phyloP scores from a whole-genome alignment of 2,888 invertebrate species.

The Anarsia innoxiella region DNA sequence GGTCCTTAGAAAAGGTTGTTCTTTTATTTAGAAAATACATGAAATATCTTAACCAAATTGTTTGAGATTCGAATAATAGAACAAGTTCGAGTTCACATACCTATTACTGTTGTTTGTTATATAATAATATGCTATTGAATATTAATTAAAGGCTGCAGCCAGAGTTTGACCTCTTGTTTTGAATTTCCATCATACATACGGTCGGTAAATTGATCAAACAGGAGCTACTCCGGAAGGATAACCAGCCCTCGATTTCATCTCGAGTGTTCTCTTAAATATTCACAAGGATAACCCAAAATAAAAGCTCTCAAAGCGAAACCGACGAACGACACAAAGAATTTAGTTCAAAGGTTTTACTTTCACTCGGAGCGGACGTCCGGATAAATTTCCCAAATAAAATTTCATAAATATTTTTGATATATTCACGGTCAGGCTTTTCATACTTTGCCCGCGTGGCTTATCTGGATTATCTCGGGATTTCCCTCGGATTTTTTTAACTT shows the following conservation, averaged over 20 bases:
- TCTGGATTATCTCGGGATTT: conserved; percentile 67
- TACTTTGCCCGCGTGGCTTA: conserved; percentile 68
- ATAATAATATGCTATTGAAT: too few relatives aligned
- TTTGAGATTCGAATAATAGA: too few relatives aligned
- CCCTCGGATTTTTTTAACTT: conserved; percentile 57
- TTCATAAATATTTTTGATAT: conserved; percentile 68
- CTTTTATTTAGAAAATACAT: too few relatives aligned
- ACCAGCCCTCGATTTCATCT: conserved; percentile 21
- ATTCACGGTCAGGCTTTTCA: conserved; percentile 69
- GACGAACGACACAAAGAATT: conserved; percentile 32
- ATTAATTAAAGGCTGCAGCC: too few relatives aligned
- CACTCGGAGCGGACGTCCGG: conserved; percentile 33
- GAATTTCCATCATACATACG: too few relatives aligned
- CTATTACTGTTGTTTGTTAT: too few relatives aligned
- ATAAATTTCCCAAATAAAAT: conserved; percentile 55
- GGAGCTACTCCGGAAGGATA: conserved; percentile 3
- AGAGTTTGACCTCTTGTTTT: too few relatives aligned
- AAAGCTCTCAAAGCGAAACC: conserved; percentile 24
- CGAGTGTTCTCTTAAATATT: conserved; percentile 27
- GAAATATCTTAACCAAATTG: too few relatives aligned
- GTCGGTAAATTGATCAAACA: conserved; percentile 6
- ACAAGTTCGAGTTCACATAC: too few relatives aligned
- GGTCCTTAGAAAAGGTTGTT: too few relatives aligned
- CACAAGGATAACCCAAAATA: conserved; percentile 23
- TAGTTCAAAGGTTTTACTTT: conserved; percentile 32